Base-by-base conservation (phyloP, 2,113 vertebrate species). In the Phaetusa simplex region DNA sequence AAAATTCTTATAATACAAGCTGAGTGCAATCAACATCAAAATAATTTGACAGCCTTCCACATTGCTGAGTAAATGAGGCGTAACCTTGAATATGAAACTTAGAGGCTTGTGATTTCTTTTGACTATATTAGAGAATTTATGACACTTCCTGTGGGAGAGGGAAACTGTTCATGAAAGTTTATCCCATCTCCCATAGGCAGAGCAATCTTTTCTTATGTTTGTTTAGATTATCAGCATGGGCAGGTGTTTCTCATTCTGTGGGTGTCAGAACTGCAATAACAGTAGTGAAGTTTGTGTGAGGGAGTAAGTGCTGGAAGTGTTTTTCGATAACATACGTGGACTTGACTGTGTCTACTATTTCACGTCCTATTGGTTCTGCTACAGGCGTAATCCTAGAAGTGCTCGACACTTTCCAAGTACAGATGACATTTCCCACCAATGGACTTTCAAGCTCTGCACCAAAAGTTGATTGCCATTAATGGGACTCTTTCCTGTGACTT, bases 1-100 rank as follows among this genome's bases (percentile, higher is more conserved):
- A 47, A 71, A 86, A 92, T 52, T 84, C 79, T 55, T 64, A 67
- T 55, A 78, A 83, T 40, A 73, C 32, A 84, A 65, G 58, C 32
- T 42, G 52, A 94, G 72, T 74, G 43, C 65, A 95, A 95, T 95
- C 83, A 93, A 62, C 80, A 95, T 91, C 92, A 94, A 95, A 93
- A 95, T 95, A 96, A 95, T 96, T 91, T 96, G 86, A 95, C 95
- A 93, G 86, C 23, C 73, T 93, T 94, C 40, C 77, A 91, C 65
- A 79, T 65, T 86, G 47, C 70, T 76, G 77, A 84, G 66, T 83
- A 96, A 97, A 97, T 91, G 94, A 95, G 40, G 83, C 17, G 0
- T 94, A 95, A 93, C 77, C 43, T 74, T 86, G 85, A 93, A 78
- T 72, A 92, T 47, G 82, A 86, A 93, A 78, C 82, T 93, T 85